Conservation (phyloP, 2,797 vertebrate species). For the Aulostomus chinensis region DNA sequence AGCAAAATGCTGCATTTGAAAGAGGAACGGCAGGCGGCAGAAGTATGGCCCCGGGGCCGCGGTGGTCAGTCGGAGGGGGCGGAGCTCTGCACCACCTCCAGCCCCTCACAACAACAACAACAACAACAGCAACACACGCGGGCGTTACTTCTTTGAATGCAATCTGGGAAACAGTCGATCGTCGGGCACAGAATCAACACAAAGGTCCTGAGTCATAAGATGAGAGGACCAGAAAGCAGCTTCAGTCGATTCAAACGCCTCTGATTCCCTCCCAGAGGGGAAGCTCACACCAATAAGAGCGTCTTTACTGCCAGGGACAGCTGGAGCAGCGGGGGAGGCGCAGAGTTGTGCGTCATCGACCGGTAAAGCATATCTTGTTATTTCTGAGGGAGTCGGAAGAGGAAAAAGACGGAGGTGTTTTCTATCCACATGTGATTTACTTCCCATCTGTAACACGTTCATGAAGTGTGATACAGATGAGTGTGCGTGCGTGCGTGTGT, state of each 20-base stretch:
- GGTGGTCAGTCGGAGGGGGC: constrained; percentile 45
- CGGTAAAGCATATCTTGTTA: constrained; percentile 26
- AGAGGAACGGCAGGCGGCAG: constrained; percentile 43
- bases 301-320: too few relatives aligned
- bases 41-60: constrained; percentile 29
- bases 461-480: constrained; percentile 16
- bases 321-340: constrained; percentile 9
- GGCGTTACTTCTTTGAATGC: too few relatives aligned
- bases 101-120: too few relatives aligned
- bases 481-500: too few relatives aligned
- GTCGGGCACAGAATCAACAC: too few relatives aligned
- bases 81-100: constrained; percentile 44
- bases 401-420: constrained; percentile 46
- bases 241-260: too few relatives aligned
- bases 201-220: too few relatives aligned
- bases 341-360: constrained; percentile 20
- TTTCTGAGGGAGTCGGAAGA: constrained; percentile 31
- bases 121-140: too few relatives aligned
- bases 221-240: too few relatives aligned
- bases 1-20: constrained; percentile 63
- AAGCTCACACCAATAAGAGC: too few relatives aligned
- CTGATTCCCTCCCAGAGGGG: too few relatives aligned
- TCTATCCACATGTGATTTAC: constrained; percentile 45
- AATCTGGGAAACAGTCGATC: too few relatives aligned
- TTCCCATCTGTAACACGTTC: constrained; percentile 46